Evolutionary conservation across 2,888 invertebrate species (phyloP), one percentile per base, ranked within the genome.

Genomic region (Disparrhopalites patrizii): DNA sequence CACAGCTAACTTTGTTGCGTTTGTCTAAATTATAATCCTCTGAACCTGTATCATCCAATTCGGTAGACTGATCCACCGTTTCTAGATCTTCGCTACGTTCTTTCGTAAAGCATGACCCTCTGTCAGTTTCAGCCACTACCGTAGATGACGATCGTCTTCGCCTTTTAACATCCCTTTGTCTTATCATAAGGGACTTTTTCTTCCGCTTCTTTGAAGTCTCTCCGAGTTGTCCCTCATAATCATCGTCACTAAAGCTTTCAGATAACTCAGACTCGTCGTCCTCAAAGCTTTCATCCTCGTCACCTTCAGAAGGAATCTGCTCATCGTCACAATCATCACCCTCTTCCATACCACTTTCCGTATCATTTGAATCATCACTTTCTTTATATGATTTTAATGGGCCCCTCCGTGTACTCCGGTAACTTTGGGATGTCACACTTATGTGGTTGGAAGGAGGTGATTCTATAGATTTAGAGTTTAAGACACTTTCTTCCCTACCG

Each of bases 81-180:
- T 57, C 57, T 28, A 13, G 20, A 20, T 43, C 40, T 7, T 23
- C 18, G 4, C 18, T 25, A 8, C 25, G 15, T 10, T 50, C 15
- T 36, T 40, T 13, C 18, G 15, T 23, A n/a, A n/a, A n/a, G n/a
- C n/a, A n/a, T n/a, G n/a, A n/a, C n/a, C n/a, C n/a, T 28, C 65
- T 47, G 7, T 62, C 62, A 1, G 64, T 66, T 30, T 62, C 63
- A 8, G 67, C 68, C 4, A 62, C 43, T 18, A 60, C 38, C 1
- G 15, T 28, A 3, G 52, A 27, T 23, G 51, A 28, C 10, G 18
- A 15, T 52, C 51, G 4, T 36, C 25, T 61, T 50, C 3, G 50
- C 25, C 31, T 31, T 51, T 50, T 36, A 15, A n/a, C 36, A 28
- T 36, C 54, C 18, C 31, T n/a, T 23, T 18, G 20, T n/a, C 18